Conservation (phyloP, 2,888 invertebrate genomes). For the Cantharis rufa region DNA sequence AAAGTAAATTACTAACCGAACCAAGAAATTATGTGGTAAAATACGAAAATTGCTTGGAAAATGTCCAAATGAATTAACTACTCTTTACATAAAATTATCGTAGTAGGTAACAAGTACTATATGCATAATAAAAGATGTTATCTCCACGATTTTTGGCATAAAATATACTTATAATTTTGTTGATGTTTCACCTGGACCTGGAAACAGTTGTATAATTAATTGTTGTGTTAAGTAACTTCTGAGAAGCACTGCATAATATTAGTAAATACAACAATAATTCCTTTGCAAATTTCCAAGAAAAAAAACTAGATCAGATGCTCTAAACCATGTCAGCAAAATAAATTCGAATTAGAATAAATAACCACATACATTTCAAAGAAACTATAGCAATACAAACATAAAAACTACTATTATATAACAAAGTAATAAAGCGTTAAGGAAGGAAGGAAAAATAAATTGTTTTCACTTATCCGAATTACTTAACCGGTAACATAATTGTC, state of each 20-base stretch:
- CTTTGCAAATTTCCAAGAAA: constrained; percentile 6
- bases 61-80: background rate
- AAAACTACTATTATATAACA: background rate
- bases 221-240: too few species aligned
- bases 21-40: background rate
- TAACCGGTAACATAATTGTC: background rate
- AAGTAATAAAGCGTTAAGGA: background rate
- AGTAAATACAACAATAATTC: background rate
- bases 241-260: too few species aligned
- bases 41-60: background rate
- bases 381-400: background rate
- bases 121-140: background rate
- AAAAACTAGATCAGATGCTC: background rate
- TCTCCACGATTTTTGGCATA: too few species aligned
- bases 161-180: too few species aligned
- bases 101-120: background rate
- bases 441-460: background rate
- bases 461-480: constrained; percentile 4
- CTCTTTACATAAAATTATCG: background rate
- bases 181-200: too few species aligned
- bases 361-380: background rate
- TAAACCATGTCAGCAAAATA: background rate
- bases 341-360: background rate
- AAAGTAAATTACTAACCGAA: background rate
- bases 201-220: too few species aligned